Conservation (phyloP, 2,113 vertebrate species). For the Callopanchax toddi region DNA sequence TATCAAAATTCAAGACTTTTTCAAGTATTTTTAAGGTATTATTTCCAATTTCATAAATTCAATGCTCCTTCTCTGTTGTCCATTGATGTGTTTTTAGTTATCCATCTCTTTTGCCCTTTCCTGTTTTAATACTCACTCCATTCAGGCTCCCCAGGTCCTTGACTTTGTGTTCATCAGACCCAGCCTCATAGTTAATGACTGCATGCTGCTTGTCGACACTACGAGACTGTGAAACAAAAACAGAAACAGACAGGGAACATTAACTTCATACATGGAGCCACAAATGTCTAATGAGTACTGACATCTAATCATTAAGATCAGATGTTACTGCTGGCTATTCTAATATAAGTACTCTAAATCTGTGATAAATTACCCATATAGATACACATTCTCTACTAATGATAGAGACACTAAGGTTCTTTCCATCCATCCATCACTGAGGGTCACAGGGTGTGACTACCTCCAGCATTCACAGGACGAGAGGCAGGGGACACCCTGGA, state of each 20-base stretch:
- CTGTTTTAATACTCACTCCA: conserved; percentile 85
- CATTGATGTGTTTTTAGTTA: conserved; percentile 5
- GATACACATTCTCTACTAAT: no score
- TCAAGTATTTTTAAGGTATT: no score
- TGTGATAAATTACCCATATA: neutral
- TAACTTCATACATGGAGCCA: neutral
- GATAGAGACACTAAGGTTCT: no score
- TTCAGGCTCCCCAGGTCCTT: conserved; percentile 98
- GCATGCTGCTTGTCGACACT: conserved; percentile 98
- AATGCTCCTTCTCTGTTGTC: neutral
- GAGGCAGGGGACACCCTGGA: no score
- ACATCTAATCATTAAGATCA: neutral
- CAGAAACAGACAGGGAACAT: conserved; percentile 15
- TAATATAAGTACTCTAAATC: neutral
- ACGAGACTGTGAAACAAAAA: conserved; percentile 85
- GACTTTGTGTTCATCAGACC: conserved; percentile 91
- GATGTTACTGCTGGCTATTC: neutral
- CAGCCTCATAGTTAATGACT: conserved; percentile 94
- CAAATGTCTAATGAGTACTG: neutral
- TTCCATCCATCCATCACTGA: no score
- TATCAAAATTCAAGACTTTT: no score
- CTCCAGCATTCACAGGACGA: no score
- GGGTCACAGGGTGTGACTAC: no score
- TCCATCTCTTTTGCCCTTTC: conserved; percentile 5
- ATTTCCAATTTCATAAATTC: no score